These are phyloP conservation scores for Gila orcuttii DNA, from an alignment of 2,113 vertebrate species.

Conservation along the genomic window DNA sequence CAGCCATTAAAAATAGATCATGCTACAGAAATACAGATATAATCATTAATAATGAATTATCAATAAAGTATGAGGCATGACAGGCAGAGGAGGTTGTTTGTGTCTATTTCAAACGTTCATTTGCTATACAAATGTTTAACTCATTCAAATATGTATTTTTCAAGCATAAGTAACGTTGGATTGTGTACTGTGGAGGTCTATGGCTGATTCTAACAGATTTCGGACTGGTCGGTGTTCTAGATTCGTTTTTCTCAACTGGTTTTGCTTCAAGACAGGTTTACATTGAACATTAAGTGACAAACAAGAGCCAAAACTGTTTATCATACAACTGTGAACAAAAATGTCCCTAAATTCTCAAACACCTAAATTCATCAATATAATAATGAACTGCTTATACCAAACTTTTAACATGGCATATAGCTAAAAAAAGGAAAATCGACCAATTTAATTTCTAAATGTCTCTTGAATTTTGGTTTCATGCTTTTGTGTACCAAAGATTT, in stretches of 20 bases:
- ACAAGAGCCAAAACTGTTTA: neutral
- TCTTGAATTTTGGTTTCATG: neutral
- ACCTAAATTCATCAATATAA: no score
- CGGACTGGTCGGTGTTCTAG: neutral
- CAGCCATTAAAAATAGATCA: conserved; percentile 14
- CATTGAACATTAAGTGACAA: neutral
- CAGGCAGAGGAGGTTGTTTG: neutral
- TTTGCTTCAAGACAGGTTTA: neutral
- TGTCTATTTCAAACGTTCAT: neutral
- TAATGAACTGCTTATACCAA: no score
- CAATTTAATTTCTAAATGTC: neutral
- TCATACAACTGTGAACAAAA: no score
- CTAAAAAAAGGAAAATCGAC: no score
- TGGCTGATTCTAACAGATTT: neutral
- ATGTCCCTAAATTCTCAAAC: no score
- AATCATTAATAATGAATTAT: conserved; percentile 2
- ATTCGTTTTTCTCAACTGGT: neutral
- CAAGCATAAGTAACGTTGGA: neutral
- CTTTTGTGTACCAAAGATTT: no score
- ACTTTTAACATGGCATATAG: no score
- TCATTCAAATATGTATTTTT: conserved; percentile 8
- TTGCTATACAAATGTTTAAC: neutral
- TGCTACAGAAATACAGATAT: neutral
- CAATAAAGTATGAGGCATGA: neutral
- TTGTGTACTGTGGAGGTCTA: neutral